Percentiles rank a stretch among this genome's conserved stretches.
These are phyloP conservation scores for Climacteris rufus DNA, from an alignment of 2,113 vertebrate species.

Conservation along the genomic window DNA sequence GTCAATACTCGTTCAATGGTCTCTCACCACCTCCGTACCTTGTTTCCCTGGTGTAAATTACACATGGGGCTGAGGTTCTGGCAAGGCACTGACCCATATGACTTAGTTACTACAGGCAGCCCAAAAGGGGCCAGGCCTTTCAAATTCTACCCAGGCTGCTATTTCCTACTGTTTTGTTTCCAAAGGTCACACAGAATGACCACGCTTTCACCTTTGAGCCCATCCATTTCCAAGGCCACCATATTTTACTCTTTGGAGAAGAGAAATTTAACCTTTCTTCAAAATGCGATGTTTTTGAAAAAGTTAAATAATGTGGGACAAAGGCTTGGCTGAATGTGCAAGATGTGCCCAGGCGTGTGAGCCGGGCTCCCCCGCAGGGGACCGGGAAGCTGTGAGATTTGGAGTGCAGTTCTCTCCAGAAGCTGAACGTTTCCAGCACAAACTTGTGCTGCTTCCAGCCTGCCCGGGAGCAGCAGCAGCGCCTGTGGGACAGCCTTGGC, in stretches of 20 bases:
- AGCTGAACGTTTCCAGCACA: neutral
- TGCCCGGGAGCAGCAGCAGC: rapidly evolving
- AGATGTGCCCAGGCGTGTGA: neutral
- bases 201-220: neutral
- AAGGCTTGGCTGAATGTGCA: neutral
- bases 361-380: rapidly evolving
- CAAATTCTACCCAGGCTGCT: neutral
- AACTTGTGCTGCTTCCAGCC: neutral
- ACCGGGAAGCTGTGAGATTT: neutral
- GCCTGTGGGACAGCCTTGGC: neutral
- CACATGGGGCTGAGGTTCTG: neutral
- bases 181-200: neutral
- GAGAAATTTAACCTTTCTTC: neutral
- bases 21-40: rapidly evolving
- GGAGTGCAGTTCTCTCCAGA: neutral
- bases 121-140: neutral
- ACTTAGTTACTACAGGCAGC: neutral
- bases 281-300: neutral
- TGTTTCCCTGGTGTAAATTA: neutral
- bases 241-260: neutral
- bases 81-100: neutral
- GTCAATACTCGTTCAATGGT: neutral
- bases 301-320: neutral
- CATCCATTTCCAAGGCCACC: neutral
- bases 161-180: neutral